phyloP scores from a whole-genome alignment of 1,140 invertebrate species.

The Hydropsyche tenuis region DNA sequence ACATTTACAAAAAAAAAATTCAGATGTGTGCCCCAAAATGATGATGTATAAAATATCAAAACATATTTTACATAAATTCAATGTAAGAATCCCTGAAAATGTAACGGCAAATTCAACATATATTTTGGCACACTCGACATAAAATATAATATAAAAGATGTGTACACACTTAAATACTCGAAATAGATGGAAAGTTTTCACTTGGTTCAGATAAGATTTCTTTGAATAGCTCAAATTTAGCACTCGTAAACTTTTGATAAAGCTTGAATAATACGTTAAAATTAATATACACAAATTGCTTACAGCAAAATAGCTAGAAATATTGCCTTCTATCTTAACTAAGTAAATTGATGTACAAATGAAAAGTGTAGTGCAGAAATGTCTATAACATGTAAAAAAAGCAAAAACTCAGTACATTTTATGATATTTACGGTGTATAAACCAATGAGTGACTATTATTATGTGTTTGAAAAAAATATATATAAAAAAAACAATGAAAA shows the following conservation, averaged over 20 bases:
- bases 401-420: neutral
- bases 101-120: neutral
- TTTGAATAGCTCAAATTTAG: too few relatives aligned
- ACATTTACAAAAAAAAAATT: conserved; percentile 30
- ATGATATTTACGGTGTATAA: neutral
- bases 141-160: neutral
- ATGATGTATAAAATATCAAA: conserved; percentile 12
- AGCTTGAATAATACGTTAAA: too few relatives aligned
- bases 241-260: too few relatives aligned
- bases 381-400: neutral
- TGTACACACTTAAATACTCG: neutral
- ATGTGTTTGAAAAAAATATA: too few relatives aligned
- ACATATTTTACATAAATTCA: neutral
- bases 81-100: neutral
- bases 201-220: too few relatives aligned
- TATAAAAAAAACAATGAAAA: neutral
- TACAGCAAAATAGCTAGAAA: too few relatives aligned
- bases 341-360: too few relatives aligned
- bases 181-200: too few relatives aligned
- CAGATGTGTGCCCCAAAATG: conserved; percentile 20
- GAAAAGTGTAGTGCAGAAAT: neutral
- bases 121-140: conserved; percentile 5
- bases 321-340: too few relatives aligned
- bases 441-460: too few relatives aligned
- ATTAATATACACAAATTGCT: too few relatives aligned